Evolutionary conservation across 1,140 invertebrate species (phyloP).

Genomic region (Diprion similis): DNA sequence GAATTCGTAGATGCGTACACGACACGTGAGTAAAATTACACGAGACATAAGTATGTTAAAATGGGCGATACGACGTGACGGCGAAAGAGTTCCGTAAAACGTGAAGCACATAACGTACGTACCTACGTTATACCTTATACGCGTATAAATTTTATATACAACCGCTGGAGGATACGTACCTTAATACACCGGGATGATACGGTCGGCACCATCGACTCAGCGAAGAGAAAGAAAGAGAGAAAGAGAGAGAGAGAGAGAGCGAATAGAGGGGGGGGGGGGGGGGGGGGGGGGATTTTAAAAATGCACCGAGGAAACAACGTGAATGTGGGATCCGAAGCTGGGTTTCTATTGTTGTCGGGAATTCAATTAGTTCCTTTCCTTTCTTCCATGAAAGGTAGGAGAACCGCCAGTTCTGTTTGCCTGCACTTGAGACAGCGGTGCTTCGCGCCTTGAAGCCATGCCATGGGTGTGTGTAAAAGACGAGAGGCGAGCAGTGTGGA

Average conservation of each 20-base stretch:
- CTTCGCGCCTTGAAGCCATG: neutral
- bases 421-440: neutral
- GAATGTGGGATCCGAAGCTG: neutral
- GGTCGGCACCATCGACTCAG: too few relatives aligned
- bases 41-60: too few relatives aligned
- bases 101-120: too few relatives aligned
- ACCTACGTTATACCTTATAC: too few relatives aligned
- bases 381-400: neutral
- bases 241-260: conserved; percentile 16
- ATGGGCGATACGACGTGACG: neutral
- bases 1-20: too few relatives aligned
- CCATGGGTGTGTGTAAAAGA: neutral
- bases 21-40: too few relatives aligned
- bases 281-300: conserved; percentile 18
- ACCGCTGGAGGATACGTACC: neutral
- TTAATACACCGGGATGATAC: too few relatives aligned
- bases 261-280: neutral
- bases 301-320: neutral
- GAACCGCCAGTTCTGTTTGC: neutral
- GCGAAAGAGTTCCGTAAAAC: neutral
- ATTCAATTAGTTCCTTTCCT: neutral
- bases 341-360: neutral
- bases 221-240: conserved; percentile 17
- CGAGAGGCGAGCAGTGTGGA: neutral
- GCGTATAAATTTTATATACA: too few relatives aligned